A percentile compares a stretch with the other conserved stretches of the same genome.
Conservation (phyloP, 2,888 invertebrate genomes). For the Rhorus exstirpatorius region DNA sequence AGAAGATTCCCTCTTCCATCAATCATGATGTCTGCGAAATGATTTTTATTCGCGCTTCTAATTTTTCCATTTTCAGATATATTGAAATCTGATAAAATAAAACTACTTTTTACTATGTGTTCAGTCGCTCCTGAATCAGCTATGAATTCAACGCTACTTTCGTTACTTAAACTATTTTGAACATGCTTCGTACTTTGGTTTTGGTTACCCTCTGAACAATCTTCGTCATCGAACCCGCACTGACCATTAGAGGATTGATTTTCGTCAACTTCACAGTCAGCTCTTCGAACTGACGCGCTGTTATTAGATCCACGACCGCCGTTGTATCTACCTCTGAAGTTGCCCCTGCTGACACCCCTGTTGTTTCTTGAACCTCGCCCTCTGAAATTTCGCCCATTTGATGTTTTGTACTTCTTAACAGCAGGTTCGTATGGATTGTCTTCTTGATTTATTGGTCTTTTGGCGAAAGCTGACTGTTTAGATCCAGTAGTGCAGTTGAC, state of each 20-base stretch:
- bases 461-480: too few species aligned
- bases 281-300: slow-evolving; percentile 54
- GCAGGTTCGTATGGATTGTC: slow-evolving; percentile 40
- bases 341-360: not conserved
- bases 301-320: slow-evolving; percentile 40
- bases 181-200: slow-evolving; percentile 38
- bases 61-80: slow-evolving; percentile 11
- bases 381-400: too few species aligned
- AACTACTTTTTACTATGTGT: slow-evolving; percentile 64
- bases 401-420: slow-evolving; percentile 55
- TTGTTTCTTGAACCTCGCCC: too few species aligned
- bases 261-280: slow-evolving; percentile 34
- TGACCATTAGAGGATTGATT: slow-evolving; percentile 12
- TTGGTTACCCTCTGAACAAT: slow-evolving; percentile 13
- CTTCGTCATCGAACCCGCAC: slow-evolving; percentile 15
- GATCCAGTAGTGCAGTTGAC: slow-evolving; percentile 31
- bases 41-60: too few species aligned
- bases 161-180: slow-evolving; percentile 16
- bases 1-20: slow-evolving; percentile 72
- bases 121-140: slow-evolving; percentile 70
- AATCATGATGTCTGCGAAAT: slow-evolving; percentile 62
- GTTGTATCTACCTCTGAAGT: slow-evolving; percentile 50
- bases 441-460: slow-evolving; percentile 16
- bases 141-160: slow-evolving; percentile 33
- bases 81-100: slow-evolving; percentile 55